Evolutionary conservation across 1,140 invertebrate species (phyloP).

Genomic region (Galleria mellonella): DNA sequence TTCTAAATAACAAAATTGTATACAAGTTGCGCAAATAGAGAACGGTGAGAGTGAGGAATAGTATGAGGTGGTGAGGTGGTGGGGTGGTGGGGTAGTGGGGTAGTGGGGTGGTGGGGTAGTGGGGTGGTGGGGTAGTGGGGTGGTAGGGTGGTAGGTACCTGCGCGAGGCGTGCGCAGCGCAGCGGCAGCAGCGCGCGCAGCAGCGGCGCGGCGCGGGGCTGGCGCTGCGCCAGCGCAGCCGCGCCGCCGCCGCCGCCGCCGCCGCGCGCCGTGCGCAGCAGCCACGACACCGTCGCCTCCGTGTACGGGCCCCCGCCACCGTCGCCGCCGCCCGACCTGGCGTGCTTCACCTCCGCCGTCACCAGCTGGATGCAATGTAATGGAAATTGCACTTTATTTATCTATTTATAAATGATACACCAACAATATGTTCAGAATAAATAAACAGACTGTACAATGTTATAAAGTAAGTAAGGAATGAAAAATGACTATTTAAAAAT

Average conservation of each 20-base stretch:
- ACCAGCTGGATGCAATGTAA: conserved; percentile 18
- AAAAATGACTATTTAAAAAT: no score
- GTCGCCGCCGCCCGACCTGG: not conserved
- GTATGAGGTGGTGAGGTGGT: no score
- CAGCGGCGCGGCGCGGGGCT: conserved; percentile 26
- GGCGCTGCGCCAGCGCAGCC: conserved; percentile 11
- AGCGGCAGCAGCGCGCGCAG: conserved; percentile 27
- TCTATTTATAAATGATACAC: no score
- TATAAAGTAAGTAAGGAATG: no score
- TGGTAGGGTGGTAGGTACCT: conserved; percentile 15
- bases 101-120: no score
- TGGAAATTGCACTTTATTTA: no score
- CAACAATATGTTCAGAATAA: no score
- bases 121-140: no score
- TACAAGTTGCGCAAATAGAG: no score
- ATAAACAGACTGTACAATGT: not conserved
- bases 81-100: no score
- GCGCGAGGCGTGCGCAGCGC: conserved; percentile 5
- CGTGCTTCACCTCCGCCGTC: conserved; percentile 13
- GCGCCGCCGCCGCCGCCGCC: conserved; percentile 5
- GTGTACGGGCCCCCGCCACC: conserved; percentile 8
- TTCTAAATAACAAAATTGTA: no score
- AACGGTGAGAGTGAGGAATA: no score
- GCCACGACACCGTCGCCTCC: conserved; percentile 9
- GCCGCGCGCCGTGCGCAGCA: conserved; percentile 6